Conservation (phyloP, 2,113 vertebrate species). For the Polypterus senegalus region DNA sequence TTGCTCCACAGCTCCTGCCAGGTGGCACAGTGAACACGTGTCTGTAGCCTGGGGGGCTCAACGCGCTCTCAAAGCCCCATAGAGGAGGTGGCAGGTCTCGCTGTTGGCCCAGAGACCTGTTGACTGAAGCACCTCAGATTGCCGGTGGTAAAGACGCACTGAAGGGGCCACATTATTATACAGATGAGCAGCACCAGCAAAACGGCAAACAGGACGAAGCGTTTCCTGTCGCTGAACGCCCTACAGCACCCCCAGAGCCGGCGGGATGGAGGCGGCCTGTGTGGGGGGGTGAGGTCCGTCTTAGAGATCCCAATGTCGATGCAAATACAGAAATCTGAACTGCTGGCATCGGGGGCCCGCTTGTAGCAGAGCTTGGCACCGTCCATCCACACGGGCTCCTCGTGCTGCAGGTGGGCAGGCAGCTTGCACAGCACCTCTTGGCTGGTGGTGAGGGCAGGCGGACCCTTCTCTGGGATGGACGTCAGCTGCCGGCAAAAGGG, state of each 20-base stretch:
- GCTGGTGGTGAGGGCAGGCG: constrained; percentile 69
- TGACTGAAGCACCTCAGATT: constrained; percentile 55
- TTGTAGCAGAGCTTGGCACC: constrained; percentile 77
- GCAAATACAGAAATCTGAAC: constrained; percentile 50
- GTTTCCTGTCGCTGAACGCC: constrained; percentile 64
- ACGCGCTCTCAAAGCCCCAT: too few relatives aligned
- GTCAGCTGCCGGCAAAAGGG: constrained; percentile 82
- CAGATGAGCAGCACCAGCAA: constrained; percentile 62
- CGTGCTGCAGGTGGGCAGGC: constrained; percentile 59
- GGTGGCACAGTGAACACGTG: too few relatives aligned
- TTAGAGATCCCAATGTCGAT: constrained; percentile 76
- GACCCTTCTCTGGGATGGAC: constrained; percentile 54
- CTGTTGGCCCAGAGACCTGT: neutral
- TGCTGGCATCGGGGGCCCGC: constrained; percentile 11
- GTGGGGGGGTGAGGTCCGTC: accelerated
- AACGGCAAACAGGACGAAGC: constrained; percentile 51
- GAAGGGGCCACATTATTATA: constrained; percentile 76
- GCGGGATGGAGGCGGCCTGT: accelerated
- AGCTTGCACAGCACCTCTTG: constrained; percentile 65
- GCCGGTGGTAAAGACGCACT: constrained; percentile 70
- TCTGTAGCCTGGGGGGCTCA: too few relatives aligned
- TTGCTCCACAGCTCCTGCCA: too few relatives aligned
- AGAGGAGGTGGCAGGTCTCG: accelerated
- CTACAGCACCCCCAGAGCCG: constrained; percentile 31
- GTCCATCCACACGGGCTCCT: constrained; percentile 74